Base-by-base conservation (phyloP, 2,888 invertebrate genomes). In the Lobophora halterata region DNA sequence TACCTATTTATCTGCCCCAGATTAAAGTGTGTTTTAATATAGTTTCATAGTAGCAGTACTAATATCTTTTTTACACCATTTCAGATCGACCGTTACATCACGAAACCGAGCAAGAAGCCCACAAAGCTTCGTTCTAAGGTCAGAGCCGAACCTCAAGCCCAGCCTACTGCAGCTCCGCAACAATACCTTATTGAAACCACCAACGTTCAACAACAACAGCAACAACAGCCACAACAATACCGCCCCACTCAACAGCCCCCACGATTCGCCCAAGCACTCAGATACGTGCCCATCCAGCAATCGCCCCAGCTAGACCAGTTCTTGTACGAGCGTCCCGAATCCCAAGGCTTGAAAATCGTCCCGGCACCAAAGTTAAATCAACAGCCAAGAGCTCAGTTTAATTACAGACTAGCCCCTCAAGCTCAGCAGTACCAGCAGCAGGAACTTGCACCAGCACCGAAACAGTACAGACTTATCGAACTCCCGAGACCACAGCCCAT, bases 111-210 rank as follows among this genome's bases (percentile, higher is more conserved):
- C 40, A 86, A 87, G 55, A 86, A 86, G 46, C 63, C 77, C 3
- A 72, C 80, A 1, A 87, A 87, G 51, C 67, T 75, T 1, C 78
- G 79, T 2, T 65, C 80, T 2, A 87, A 87, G 52, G 67, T 65
- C 73, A 50, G 46, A 70, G 2, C 38, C 50, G 18, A 65, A 72
- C 12, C 65, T 4, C 42, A 23, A 19, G 7, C 77, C 7, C 79
- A 76, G 45, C 49, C 76, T 1, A 58, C 79, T 5, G 49, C 71
- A 5, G 81, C 82, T 12, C 88, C 88, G 14, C 87, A 88, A 37
- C 88, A 88, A 48, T 88, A 88, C 47, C 54, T 88, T 10, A 88
- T 88, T 10, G 88, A 88, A 58, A 88, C 88, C 0, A 88, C 88
- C 0, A 87, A 87, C 35, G 72, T 86, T 1, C 83, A 83, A 45